Conservation (phyloP, 2,113 vertebrate species). For the Myodes glareolus region DNA sequence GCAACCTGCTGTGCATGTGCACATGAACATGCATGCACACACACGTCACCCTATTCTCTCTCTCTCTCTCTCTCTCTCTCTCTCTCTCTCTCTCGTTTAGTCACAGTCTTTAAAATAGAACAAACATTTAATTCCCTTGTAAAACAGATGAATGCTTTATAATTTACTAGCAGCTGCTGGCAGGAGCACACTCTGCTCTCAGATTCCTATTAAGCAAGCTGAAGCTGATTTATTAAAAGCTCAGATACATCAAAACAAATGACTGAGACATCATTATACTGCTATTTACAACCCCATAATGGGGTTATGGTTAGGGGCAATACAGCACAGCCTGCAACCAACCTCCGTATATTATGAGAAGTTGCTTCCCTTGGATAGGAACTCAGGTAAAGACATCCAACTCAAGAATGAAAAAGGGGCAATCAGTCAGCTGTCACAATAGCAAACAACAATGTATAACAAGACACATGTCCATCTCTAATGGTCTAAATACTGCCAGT, state of each 20-base stretch:
- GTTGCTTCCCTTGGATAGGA: constrained; percentile 41
- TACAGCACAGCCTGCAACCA: constrained; percentile 77
- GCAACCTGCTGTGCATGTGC: not conserved
- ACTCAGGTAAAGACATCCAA: constrained; percentile 26
- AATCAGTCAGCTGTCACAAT: not conserved
- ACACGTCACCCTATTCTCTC: not conserved
- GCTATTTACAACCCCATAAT: constrained; percentile 89
- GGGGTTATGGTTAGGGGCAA: constrained; percentile 85
- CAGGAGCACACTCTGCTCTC: constrained; percentile 81
- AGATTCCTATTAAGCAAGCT: constrained; percentile 89
- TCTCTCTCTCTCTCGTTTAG: constrained; percentile 55
- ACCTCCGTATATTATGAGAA: constrained; percentile 76
- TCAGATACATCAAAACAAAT: constrained; percentile 89
- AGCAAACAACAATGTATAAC: not conserved
- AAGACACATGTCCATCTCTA: not conserved
- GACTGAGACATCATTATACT: constrained; percentile 89
- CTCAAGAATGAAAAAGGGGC: not conserved
- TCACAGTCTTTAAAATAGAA: constrained; percentile 83
- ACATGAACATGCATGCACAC: not conserved
- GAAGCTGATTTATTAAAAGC: constrained; percentile 89
- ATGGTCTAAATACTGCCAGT: not conserved
- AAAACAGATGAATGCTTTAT: constrained; percentile 89
- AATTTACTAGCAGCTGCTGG: constrained; percentile 90
- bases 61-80: not conserved
- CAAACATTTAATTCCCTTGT: constrained; percentile 88